These are phyloP conservation scores for Bellardia pandia DNA, from an alignment of 2,888 invertebrate species.

Conservation along the genomic window DNA sequence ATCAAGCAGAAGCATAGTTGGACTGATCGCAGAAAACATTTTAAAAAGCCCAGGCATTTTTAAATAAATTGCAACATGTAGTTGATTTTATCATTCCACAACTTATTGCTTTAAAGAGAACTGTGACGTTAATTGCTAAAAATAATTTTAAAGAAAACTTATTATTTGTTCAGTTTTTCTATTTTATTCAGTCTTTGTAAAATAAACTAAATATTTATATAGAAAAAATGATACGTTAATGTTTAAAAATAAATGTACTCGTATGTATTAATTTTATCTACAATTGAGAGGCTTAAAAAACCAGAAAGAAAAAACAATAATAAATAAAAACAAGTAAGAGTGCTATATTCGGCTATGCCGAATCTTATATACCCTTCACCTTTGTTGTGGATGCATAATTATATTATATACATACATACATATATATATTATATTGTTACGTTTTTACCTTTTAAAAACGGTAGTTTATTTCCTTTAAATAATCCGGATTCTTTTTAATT, in stretches of 20 bases:
- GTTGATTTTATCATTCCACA: background rate
- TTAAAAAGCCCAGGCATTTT: too few relatives aligned
- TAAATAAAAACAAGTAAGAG: too few relatives aligned
- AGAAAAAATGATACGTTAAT: constrained; percentile 39
- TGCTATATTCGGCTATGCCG: too few relatives aligned
- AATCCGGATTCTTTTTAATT: too few relatives aligned
- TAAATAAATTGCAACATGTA: background rate
- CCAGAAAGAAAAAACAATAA: background rate
- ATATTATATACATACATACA: too few relatives aligned
- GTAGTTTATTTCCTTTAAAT: too few relatives aligned
- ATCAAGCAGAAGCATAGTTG: too few relatives aligned
- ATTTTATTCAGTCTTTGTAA: background rate
- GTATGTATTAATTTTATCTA: constrained; percentile 54
- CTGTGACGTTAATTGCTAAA: constrained; percentile 16
- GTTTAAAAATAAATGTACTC: constrained; percentile 64
- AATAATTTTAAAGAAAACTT: constrained; percentile 15
- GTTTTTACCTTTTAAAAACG: too few relatives aligned
- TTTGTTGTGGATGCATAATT: too few relatives aligned
- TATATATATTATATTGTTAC: too few relatives aligned
- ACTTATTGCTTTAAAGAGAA: background rate
- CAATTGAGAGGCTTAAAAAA: constrained; percentile 48
- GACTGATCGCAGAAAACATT: too few relatives aligned
- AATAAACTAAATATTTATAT: background rate
- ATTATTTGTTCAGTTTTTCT: constrained; percentile 41
- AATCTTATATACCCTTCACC: too few relatives aligned